Base-by-base conservation (phyloP, 2,888 invertebrate genomes). In the Rotaria macrura region DNA sequence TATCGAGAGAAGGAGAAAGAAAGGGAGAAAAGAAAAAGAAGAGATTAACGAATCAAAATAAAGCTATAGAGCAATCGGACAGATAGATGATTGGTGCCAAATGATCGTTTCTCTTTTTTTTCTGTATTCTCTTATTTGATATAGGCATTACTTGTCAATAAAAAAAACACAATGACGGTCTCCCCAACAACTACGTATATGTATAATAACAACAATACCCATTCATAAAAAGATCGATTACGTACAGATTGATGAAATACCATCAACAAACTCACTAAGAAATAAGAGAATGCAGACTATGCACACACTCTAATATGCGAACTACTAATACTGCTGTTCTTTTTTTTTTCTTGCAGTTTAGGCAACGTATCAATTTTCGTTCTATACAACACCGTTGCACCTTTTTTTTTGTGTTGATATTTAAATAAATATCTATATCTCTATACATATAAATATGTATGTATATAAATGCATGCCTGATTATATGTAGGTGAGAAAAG, bases 81-180 rank as follows among this genome's bases (percentile, higher is more conserved):
- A 43, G 79, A 79, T 79, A 25, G n/a, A n/a, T 79, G 79, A 79
- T 79, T 79, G 79, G 79, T 79, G 79, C 79, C n/a, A 79, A 43
- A 43, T n/a, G n/a, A n/a, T 79, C 43, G 25, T 43, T 79, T 79
- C 79, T 79, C 79, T 79, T 79, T 43, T 79, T 79, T n/a, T 43
- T 79, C 79, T 43, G 43, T 40, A 65, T 65, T 65, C 65, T 65
- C 65, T 65, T 65, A 34, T 65, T 20, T 65, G 34, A 65, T 65
- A 79, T 79, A 40, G 43, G 43, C 79, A 79, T 79, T 43, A n/a
- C n/a, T 79, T 79, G 79, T 43, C 43, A 79, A 79, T 79, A 79
- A 79, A 79, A 79, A 43, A 79, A 43, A 79, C n/a, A 79, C 79
- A 79, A 79, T 79, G 79, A 43, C 79, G 79, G 79, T 79, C 79